These are phyloP conservation scores for Periphyllus acericola DNA, from an alignment of 2,888 invertebrate genomes.

Conservation along the genomic window DNA sequence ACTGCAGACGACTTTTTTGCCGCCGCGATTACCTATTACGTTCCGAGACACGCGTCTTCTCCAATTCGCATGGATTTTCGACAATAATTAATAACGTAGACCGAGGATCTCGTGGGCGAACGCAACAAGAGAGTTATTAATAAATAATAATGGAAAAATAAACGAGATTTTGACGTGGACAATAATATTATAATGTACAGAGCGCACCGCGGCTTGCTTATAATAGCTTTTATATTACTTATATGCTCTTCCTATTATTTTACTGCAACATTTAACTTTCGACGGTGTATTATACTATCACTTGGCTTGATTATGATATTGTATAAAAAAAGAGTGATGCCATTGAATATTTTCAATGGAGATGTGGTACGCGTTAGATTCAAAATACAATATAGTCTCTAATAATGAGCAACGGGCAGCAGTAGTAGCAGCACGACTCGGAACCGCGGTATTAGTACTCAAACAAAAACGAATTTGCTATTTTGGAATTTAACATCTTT, in stretches of 20 bases:
- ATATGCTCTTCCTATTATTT: not conserved
- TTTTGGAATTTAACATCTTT: no score
- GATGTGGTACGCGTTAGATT: not conserved
- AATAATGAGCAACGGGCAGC: no score
- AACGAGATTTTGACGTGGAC: not conserved
- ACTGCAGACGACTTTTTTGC: not conserved
- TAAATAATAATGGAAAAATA: not conserved
- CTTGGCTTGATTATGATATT: slow-evolving; percentile 7
- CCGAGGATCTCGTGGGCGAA: not conserved
- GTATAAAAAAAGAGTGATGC: not conserved
- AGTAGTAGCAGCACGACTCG: no score
- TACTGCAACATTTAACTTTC: not conserved
- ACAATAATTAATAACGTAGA: slow-evolving; percentile 10
- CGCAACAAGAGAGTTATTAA: slow-evolving; percentile 14
- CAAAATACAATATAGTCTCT: not conserved
- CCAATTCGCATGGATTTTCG: not conserved
- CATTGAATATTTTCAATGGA: not conserved
- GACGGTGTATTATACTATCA: not conserved
- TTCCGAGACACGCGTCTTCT: not conserved
- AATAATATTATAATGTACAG: not conserved
- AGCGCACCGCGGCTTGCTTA: no score
- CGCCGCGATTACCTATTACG: not conserved
- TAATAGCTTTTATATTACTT: not conserved
- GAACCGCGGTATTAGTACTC: no score
- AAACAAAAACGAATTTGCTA: no score